Evolutionary conservation across 2,113 vertebrate genomes (phyloP).

Genomic region (Vidua chalybeata): DNA sequence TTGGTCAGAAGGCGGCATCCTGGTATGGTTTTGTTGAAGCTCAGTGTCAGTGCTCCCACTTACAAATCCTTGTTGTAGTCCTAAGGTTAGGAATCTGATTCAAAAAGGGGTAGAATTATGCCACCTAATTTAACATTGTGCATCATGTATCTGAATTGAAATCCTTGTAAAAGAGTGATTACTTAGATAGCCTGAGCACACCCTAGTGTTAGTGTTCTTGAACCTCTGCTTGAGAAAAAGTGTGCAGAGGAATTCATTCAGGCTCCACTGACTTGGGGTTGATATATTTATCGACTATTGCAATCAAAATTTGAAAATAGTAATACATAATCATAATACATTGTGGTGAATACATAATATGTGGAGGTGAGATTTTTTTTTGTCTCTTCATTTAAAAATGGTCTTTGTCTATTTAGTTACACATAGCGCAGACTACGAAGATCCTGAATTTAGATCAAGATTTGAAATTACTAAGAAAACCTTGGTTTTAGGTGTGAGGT

Average conservation of each 20-base stretch:
- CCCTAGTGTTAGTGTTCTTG: background rate
- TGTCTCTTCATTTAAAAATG: background rate
- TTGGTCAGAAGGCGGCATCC: background rate
- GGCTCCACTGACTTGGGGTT: background rate
- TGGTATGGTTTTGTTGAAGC: background rate
- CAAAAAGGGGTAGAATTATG: background rate
- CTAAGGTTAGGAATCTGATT: background rate
- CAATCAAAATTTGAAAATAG: background rate
- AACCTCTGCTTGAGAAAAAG: background rate
- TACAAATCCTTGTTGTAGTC: background rate
- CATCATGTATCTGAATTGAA: background rate
- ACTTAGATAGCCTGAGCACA: background rate
- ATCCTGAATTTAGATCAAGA: background rate
- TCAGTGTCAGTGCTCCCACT: background rate
- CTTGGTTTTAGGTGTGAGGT: background rate
- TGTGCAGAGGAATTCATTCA: background rate
- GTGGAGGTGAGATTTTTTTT: background rate
- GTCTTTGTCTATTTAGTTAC: background rate
- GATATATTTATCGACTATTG: background rate
- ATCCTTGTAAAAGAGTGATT: background rate
- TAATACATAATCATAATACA: background rate
- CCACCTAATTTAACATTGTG: background rate
- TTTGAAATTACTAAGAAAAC: background rate
- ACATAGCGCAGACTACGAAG: background rate
- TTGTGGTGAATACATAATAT: background rate